Conservation (phyloP, 1,140 invertebrate species). For the Pteromalus puparum region DNA sequence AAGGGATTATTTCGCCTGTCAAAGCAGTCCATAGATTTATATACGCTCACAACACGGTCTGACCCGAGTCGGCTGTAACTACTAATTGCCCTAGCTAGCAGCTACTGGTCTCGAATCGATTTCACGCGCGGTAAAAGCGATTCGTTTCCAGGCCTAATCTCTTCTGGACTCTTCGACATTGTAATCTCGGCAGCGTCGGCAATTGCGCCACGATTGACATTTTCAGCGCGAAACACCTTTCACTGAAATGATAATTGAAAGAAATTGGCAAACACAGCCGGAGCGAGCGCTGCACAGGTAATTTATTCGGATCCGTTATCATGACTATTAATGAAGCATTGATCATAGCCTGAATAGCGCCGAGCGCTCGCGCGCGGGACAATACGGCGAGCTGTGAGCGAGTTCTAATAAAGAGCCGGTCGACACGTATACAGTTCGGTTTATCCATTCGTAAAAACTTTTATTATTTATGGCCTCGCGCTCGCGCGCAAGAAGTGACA, state of each 20-base stretch:
- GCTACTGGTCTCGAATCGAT: not conserved
- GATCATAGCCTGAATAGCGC: conserved; percentile 17
- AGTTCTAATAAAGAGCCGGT: not conserved
- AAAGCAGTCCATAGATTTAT: not conserved
- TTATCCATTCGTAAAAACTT: not conserved
- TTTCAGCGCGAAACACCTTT: not conserved
- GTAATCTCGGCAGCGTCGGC: not conserved
- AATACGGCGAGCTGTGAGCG: not conserved
- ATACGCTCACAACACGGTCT: not conserved
- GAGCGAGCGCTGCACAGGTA: not conserved
- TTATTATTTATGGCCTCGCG: not conserved
- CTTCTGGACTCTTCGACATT: not conserved
- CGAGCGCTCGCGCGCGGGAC: not conserved
- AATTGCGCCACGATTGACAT: not conserved
- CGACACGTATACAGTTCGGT: not conserved
- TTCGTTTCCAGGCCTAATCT: not conserved
- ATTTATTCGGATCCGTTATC: conserved; percentile 29
- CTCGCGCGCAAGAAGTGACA: not conserved
- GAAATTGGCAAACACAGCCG: not conserved
- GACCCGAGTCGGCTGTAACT: not conserved
- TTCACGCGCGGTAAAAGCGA: not conserved
- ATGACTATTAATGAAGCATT: conserved; percentile 37
- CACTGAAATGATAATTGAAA: conserved; percentile 1
- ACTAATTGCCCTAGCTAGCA: not conserved
- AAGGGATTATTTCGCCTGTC: too few relatives aligned